These are phyloP conservation scores for Cheirogaleus medius DNA, from an alignment of 2,113 vertebrate genomes.

Conservation along the genomic window DNA sequence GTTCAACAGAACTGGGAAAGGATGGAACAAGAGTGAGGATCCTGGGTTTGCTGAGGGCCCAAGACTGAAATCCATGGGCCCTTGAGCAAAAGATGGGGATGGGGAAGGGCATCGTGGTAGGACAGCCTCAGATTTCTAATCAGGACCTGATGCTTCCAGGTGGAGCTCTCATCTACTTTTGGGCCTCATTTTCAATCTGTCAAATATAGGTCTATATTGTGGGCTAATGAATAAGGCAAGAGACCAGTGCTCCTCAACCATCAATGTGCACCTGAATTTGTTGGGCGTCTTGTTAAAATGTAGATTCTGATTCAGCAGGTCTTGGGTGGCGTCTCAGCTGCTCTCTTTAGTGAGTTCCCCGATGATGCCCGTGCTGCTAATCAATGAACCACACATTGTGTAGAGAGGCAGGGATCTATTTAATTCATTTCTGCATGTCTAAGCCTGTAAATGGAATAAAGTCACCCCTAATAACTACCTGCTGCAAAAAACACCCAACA, in stretches of 20 bases:
- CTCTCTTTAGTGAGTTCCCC: neutral
- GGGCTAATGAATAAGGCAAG: neutral
- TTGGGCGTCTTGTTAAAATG: neutral
- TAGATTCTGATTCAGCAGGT: neutral
- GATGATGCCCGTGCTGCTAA: neutral
- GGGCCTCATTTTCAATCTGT: neutral
- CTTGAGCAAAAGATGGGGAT: neutral
- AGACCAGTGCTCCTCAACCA: neutral
- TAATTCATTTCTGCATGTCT: neutral
- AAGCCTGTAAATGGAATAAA: neutral
- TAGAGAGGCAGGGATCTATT: neutral
- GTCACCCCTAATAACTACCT: neutral
- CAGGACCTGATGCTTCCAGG: neutral
- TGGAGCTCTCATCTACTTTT: neutral
- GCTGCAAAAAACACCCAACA: neutral
- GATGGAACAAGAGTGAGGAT: neutral
- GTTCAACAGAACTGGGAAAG: neutral
- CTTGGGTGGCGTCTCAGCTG: neutral
- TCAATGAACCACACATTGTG: neutral
- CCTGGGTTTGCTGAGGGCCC: neutral
- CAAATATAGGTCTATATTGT: neutral
- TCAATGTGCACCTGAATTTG: neutral
- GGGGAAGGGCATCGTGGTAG: too few species aligned
- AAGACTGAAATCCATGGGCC: neutral
- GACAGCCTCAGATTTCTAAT: neutral